Conservation (phyloP, 2,797 vertebrate genomes). For the Acipenser transmontanus region DNA sequence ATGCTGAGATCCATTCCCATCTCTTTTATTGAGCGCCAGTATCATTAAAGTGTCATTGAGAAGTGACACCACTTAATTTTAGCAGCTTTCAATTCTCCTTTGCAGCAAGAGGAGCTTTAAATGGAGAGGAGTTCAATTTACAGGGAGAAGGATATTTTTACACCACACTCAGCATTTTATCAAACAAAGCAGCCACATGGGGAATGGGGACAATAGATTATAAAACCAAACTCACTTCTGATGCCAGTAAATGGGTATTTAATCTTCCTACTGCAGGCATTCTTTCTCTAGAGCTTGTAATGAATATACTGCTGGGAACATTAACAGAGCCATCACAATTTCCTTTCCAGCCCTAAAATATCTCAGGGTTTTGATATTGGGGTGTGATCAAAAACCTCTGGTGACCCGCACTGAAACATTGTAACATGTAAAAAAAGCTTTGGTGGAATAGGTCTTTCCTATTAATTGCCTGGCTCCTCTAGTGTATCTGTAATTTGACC, state of each 20-base stretch:
- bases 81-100: slow-evolving; percentile 84
- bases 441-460: no score
- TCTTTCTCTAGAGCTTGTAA: slow-evolving; percentile 66
- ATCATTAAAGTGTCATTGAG: slow-evolving; percentile 99
- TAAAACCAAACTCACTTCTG: slow-evolving; percentile 67
- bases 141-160: slow-evolving; percentile 72
- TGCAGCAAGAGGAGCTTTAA: slow-evolving; percentile 68
- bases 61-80: slow-evolving; percentile 97
- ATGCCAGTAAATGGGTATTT: slow-evolving; percentile 68
- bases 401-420: no score
- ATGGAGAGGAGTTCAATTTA: slow-evolving; percentile 68
- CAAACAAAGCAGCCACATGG: slow-evolving; percentile 71
- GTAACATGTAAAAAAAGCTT: no score
- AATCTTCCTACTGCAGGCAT: slow-evolving; percentile 62
- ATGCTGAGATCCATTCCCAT: slow-evolving; percentile 81
- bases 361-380: slow-evolving; percentile 38
- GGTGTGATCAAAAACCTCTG: slow-evolving; percentile 10
- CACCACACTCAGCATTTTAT: slow-evolving; percentile 76
- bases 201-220: slow-evolving; percentile 66
- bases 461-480: no score
- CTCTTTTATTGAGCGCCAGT: slow-evolving; percentile 82
- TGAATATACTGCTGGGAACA: slow-evolving; percentile 67
- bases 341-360: slow-evolving; percentile 47
- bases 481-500: no score
- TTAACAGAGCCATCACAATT: slow-evolving; percentile 59